Base-by-base conservation (phyloP, 1,140 invertebrate genomes). In the Drosophila obscura region DNA sequence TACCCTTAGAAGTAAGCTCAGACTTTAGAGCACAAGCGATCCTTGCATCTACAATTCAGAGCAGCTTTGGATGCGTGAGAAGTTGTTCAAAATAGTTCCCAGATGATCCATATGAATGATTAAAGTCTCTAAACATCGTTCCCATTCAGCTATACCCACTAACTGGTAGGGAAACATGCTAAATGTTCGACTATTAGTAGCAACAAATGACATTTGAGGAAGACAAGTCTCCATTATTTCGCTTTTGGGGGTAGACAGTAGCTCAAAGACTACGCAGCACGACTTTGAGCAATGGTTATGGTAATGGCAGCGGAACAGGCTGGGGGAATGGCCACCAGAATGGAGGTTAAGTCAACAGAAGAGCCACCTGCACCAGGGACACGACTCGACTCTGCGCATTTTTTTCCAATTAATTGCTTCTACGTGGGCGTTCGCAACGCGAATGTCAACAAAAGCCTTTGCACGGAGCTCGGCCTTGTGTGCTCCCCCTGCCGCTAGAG, bases 321-420 rank as follows among this genome's bases (percentile, higher is more conserved):
- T 45, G 26, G 41, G 35, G 19, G 41, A 53, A 19, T 39, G 49
- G 11, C 2, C 7, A 31, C 26, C 49, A 48, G 56, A 76, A 84
- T 87, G 69, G 69, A 87, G 82, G 82, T 87, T 87, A 87, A 82
- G 78, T 78, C 79, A 68, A 87, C 74, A 75, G 57, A 72, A 26
- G 74, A 13, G 11, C 65, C 81, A 87, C 66, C 77, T 87, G 82
- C 68, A 64, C 26, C 51, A 6, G 35, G 13, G 43, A 31, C 49
- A 45, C 49, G 28, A 22, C 16, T 39, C 50, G 50, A 64, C 75
- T 88, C 83, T 88, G 79, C 79, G 68, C 83, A 82, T 88, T 83
- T 85, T 85, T 69, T 87, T 83, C 83, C 83, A 87, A 87, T 87
- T 87, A 87, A 87, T 87, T 85, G 79, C 78, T 67, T 79, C 67